Evolutionary conservation across 2,797 vertebrate species (phyloP).

Genomic region (Oreortyx pictus): DNA sequence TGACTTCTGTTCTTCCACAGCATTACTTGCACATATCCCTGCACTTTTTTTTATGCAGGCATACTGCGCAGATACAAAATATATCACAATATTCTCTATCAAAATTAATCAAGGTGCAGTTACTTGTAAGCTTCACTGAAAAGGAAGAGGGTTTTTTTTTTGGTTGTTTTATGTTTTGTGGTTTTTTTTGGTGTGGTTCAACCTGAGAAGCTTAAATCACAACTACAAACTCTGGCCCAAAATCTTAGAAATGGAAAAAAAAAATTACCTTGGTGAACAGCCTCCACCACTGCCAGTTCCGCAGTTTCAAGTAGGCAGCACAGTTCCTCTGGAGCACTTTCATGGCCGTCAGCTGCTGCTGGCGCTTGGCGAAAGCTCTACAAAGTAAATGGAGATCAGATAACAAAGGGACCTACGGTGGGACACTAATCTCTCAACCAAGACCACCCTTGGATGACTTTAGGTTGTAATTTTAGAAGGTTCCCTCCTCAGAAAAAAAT

Average conservation of each 20-base stretch:
- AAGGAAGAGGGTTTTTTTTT: not conserved
- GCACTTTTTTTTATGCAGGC: not conserved
- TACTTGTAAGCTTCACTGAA: not conserved
- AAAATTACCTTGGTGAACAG: slow-evolving; percentile 94
- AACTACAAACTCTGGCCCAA: not conserved
- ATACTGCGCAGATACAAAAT: not conserved
- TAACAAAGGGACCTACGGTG: not conserved
- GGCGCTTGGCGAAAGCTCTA: slow-evolving; percentile 95
- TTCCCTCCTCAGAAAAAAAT: not conserved
- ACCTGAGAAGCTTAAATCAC: not conserved
- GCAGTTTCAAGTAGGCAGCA: slow-evolving; percentile 95
- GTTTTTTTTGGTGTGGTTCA: not conserved
- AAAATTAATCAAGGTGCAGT: not conserved
- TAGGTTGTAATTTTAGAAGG: not conserved
- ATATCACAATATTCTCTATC: not conserved
- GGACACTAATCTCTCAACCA: not conserved
- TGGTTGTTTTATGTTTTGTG: not conserved
- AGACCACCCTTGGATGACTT: not conserved
- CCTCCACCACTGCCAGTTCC: slow-evolving; percentile 99
- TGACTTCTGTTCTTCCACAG: not conserved
- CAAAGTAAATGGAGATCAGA: not conserved
- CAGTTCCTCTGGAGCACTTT: slow-evolving; percentile 99
- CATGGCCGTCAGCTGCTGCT: slow-evolving; percentile 98
- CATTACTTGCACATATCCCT: not conserved
- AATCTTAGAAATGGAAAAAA: not conserved